These are phyloP conservation scores for Sminthurinus aureus DNA, from an alignment of 2,888 invertebrate genomes.

Conservation along the genomic window DNA sequence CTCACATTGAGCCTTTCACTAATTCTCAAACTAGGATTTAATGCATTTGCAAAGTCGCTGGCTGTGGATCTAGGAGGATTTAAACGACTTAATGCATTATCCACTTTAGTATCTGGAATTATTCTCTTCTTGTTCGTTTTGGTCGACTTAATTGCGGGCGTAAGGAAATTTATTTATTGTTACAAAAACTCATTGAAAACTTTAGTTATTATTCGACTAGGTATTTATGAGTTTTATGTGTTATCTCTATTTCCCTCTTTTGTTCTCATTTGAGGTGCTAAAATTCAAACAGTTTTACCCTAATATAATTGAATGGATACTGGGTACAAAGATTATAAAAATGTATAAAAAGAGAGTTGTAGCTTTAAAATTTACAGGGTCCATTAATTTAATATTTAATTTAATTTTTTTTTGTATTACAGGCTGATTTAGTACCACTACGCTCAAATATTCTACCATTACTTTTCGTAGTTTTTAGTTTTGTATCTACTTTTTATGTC, in stretches of 20 bases:
- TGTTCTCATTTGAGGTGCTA: too few species aligned
- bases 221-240: too few species aligned
- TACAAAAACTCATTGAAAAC: not conserved
- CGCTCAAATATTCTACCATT: conserved; percentile 46
- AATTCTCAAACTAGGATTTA: conserved; percentile 55
- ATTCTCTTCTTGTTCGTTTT: conserved; percentile 65
- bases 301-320: too few species aligned
- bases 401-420: conserved; percentile 3
- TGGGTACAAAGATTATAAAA: too few species aligned
- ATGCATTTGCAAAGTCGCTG: conserved; percentile 61
- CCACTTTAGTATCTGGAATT: conserved; percentile 64
- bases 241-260: too few species aligned
- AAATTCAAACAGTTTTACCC: too few species aligned
- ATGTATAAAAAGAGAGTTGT: too few species aligned
- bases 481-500: conserved; percentile 40
- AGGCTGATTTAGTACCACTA: conserved; percentile 51
- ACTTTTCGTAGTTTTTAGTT: conserved; percentile 46
- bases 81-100: conserved; percentile 66
- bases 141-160: conserved; percentile 64
- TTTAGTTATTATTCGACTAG: too few species aligned
- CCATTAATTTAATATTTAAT: not conserved
- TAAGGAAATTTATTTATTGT: conserved; percentile 49
- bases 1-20: conserved; percentile 50
- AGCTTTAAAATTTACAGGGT: too few species aligned
- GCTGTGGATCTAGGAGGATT: conserved; percentile 68